These are phyloP conservation scores for Ladona fulva DNA, from an alignment of 1,140 invertebrate genomes.

Conservation along the genomic window DNA sequence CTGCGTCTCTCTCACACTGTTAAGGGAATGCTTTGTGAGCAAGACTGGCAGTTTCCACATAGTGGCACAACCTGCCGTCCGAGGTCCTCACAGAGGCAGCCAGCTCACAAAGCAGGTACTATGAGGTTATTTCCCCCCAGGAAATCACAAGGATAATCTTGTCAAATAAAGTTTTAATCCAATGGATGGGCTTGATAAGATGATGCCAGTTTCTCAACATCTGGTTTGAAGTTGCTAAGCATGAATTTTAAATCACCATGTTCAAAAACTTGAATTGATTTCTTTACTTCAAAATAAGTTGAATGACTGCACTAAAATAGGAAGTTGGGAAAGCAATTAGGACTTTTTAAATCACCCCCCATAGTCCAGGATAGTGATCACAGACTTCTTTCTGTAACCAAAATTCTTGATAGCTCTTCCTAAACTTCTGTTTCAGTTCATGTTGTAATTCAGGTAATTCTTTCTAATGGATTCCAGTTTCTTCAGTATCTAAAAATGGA, in stretches of 20 bases:
- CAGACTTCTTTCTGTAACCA: not conserved
- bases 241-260: not conserved
- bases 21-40: too few species aligned
- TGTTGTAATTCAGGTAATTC: too few species aligned
- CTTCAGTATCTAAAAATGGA: too few species aligned
- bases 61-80: too few species aligned
- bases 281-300: not conserved
- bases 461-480: too few species aligned
- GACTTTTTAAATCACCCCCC: not conserved
- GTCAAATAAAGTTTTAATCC: not conserved
- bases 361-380: not conserved
- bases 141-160: not conserved
- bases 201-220: not conserved
- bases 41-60: too few species aligned
- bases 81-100: too few species aligned
- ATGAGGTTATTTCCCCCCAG: too few species aligned
- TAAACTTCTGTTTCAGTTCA: not conserved
- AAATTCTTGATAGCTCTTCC: not conserved
- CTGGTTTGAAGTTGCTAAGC: not conserved
- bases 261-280: not conserved
- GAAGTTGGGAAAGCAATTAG: not conserved
- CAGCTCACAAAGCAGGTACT: too few species aligned
- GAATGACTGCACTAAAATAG: not conserved
- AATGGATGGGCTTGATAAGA: not conserved
- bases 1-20: too few species aligned